Base-by-base conservation (phyloP, 2,888 invertebrate genomes). In the Clusia tigrina region DNA sequence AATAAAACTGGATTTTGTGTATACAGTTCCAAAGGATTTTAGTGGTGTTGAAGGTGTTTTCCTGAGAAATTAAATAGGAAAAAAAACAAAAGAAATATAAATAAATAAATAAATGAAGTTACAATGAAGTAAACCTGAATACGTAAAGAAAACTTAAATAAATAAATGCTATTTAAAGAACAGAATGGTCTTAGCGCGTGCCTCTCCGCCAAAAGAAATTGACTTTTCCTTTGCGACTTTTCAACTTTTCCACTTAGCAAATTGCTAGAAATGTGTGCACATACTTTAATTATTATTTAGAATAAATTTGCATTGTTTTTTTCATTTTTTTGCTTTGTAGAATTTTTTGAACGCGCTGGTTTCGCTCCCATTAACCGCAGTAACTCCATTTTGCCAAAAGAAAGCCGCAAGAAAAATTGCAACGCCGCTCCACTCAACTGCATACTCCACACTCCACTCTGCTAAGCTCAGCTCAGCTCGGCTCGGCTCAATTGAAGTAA, bases 311-410 rank as follows among this genome's bases (percentile, higher is more conserved):
- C 42, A 17, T 42, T 42, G 3, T 10, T 42, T 10, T 42, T 17
- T 42, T 15, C 15, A 42, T 3, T 42, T n/a, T 42, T 42, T 42
- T 42, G 42, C 5, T 42, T 42, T 42, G 42, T 15, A 12, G n/a
- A 42, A 32, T 32, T 32, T 6, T 32, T 32, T 32, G 32, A 32
- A 32, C 32, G 32, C 32, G 32, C 12, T 12, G 22, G 53, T 60
- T 59, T 54, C 59, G 59, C 55, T 63, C 63, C 51, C 59, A 63
- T 59, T 63, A 62, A 55, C 54, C 63, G 52, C 32, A 51, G 25
- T 66, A 67, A 70, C 70, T 68, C 70, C 70, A 70, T 70, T 70
- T 70, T 70, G 67, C 67, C 59, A 20, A 32, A 32, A 6, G n/a
- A 42, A 42, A n/a, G 3, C 12, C 9, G 3, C 48, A 48, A 48